Evolutionary conservation across 1,140 invertebrate species (phyloP).

Genomic region (Ostrea denselamellosa): DNA sequence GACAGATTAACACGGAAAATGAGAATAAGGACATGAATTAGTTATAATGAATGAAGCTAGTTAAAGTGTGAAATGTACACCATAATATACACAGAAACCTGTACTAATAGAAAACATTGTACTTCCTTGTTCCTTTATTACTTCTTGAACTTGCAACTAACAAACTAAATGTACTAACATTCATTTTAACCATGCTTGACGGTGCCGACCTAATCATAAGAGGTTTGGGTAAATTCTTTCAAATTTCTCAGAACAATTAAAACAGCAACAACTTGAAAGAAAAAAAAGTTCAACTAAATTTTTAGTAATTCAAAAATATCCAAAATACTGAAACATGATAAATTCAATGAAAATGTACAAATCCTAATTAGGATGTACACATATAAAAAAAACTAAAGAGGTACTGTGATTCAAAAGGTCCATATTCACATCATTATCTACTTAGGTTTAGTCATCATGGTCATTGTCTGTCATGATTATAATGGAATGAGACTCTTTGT

Average conservation of each 20-base stretch:
- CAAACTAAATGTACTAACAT: background rate
- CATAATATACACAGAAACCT: background rate
- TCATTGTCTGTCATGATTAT: background rate
- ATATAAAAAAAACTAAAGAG: background rate
- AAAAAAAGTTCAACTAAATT: background rate
- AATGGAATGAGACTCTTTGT: background rate
- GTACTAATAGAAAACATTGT: background rate
- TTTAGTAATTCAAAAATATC: background rate
- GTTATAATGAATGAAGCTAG: background rate
- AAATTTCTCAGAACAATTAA: background rate
- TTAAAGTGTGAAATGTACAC: background rate
- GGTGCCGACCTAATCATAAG: background rate
- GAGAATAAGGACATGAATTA: background rate
- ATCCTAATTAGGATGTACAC: background rate
- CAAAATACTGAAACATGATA: no score
- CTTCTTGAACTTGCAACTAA: background rate
- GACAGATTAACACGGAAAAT: background rate
- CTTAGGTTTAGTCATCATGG: background rate
- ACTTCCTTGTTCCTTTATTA: slow-evolving; percentile 2
- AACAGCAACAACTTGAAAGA: background rate
- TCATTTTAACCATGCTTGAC: background rate
- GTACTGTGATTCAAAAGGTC: background rate
- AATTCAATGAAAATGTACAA: background rate
- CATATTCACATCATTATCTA: background rate
- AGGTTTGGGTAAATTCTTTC: background rate